phyloP scores from a whole-genome alignment of 1,140 invertebrate genomes.

The Bombyx mori region ASM3026992v2 NC_085113.1:13034501-13035000 shows the following conservation, averaged over 20 bases:
- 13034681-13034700: constrained; percentile 73
- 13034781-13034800: constrained; percentile 71
- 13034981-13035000: constrained; percentile 12
- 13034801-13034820: constrained; percentile 5
- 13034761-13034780: constrained; percentile 72
- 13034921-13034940: constrained; percentile 69
- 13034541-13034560: neutral
- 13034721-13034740: constrained; percentile 81
- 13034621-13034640: constrained; percentile 68
- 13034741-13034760: constrained; percentile 64
- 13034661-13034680: constrained; percentile 71
- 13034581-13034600: constrained; percentile 68
- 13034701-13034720: constrained; percentile 79
- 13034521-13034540: too few species aligned
- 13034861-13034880: constrained; percentile 56
- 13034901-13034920: constrained; percentile 66
- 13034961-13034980: constrained; percentile 65
- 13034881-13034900: constrained; percentile 66
- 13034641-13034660: constrained; percentile 72
- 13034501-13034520: too few species aligned
- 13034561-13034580: constrained; percentile 74
- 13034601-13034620: constrained; percentile 72
- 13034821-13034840: too few species aligned
- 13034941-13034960: constrained; percentile 69
- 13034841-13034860: too few species aligned